A percentile compares a stretch with the other conserved stretches of the same genome.
Evolutionary conservation across 2,113 vertebrate species (phyloP).

Genomic region (Agelaius phoeniceus): DNA sequence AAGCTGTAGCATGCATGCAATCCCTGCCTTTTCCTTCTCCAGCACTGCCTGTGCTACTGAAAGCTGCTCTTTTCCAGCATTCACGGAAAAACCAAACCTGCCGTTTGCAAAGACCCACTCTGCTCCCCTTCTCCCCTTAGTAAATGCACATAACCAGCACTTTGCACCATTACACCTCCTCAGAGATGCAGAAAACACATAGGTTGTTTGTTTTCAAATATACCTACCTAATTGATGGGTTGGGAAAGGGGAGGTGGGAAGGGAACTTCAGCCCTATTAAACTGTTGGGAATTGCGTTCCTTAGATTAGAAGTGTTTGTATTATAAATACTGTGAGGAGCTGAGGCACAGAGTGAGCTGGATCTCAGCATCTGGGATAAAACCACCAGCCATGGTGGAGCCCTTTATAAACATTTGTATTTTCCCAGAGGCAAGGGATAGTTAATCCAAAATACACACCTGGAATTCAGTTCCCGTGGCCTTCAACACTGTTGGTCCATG

Average conservation of each 20-base stretch:
- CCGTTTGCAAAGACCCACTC: not conserved
- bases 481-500: rapidly evolving
- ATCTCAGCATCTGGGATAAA: not conserved
- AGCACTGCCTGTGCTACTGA: not conserved
- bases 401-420: slow-evolving; percentile 1
- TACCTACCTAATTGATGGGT: slow-evolving; percentile 64
- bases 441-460: not conserved
- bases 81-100: not conserved
- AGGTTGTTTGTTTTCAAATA: slow-evolving; percentile 67
- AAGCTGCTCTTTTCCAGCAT: not conserved
- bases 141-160: not conserved
- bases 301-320: slow-evolving; percentile 44
- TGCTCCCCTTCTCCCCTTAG: slow-evolving; percentile 11
- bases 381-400: not conserved
- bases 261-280: slow-evolving; percentile 51
- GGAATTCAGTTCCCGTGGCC: not conserved
- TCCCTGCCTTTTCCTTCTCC: not conserved
- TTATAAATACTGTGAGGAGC: not conserved
- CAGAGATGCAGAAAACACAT: slow-evolving; percentile 52
- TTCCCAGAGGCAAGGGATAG: not conserved
- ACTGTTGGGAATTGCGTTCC: slow-evolving; percentile 3
- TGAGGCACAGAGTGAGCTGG: not conserved
- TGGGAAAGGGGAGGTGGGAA: slow-evolving; percentile 29
- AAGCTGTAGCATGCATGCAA: not conserved
- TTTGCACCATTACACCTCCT: slow-evolving; percentile 37